These are phyloP conservation scores for Lithobates sylvaticus DNA, from an alignment of 2,797 vertebrate species.

Conservation along the genomic window DNA sequence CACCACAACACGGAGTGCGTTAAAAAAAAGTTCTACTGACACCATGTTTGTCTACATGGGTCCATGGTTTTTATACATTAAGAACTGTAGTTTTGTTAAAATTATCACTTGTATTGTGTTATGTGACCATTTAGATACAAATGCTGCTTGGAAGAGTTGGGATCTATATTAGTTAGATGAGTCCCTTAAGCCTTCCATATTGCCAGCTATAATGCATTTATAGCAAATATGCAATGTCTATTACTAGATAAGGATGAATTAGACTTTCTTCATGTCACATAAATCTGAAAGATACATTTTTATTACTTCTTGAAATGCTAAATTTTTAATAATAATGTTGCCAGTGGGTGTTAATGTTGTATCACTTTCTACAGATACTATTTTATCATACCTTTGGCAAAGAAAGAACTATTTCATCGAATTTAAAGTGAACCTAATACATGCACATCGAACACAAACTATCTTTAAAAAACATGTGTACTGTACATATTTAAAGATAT, in stretches of 20 bases:
- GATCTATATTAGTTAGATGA: neutral
- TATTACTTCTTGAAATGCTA: neutral
- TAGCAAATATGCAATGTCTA: neutral
- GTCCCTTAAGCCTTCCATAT: neutral
- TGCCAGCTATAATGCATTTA: neutral
- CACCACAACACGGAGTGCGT: no score
- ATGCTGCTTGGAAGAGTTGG: neutral
- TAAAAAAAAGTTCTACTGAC: no score
- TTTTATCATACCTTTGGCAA: neutral
- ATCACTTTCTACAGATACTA: neutral
- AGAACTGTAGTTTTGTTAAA: neutral
- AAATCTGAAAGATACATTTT: neutral
- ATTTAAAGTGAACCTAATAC: neutral
- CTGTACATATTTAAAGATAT: no score
- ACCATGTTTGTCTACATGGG: no score
- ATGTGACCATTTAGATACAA: neutral
- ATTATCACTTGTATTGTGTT: neutral
- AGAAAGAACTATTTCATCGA: neutral
- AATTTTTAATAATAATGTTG: slow-evolving; percentile 1
- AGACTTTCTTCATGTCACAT: neutral
- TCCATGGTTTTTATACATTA: neutral
- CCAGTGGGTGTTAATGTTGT: neutral
- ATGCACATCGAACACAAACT: neutral
- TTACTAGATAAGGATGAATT: neutral
- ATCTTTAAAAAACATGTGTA: no score